These are phyloP conservation scores for Pantherophis guttatus DNA, from an alignment of 2,113 vertebrate genomes.

Conservation along the genomic window DNA sequence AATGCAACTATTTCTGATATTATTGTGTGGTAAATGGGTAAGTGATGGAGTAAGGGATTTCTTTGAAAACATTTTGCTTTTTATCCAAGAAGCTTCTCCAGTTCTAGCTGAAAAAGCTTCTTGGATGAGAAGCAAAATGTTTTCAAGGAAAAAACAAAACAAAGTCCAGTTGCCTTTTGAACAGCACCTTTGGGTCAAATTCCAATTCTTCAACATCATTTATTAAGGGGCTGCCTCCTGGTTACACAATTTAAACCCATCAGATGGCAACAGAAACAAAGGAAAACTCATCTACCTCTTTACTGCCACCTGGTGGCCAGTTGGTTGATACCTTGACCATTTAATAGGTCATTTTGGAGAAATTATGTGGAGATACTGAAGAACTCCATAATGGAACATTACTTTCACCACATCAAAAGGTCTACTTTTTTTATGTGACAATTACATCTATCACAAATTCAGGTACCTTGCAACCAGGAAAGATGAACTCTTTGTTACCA, in stretches of 20 bases:
- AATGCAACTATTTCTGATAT: not conserved
- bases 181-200: not conserved
- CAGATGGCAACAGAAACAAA: not conserved
- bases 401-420: not conserved
- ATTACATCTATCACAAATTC: not conserved
- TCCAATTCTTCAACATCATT: not conserved
- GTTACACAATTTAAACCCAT: not conserved
- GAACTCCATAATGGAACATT: not conserved
- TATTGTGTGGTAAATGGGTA: not conserved
- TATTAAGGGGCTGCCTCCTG: not conserved
- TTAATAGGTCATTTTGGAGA: not conserved
- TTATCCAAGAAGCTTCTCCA: not conserved
- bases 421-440: not conserved
- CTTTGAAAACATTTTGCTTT: not conserved
- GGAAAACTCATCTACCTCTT: not conserved
- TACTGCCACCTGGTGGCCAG: not conserved
- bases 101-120: not conserved
- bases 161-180: not conserved
- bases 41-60: not conserved
- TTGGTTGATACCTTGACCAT: not conserved
- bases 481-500: not conserved
- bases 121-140: too few species aligned
- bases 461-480: not conserved
- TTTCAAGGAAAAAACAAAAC: too few species aligned
- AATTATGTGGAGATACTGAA: not conserved